These are phyloP conservation scores for Neoascia interrupta DNA, from an alignment of 2,888 invertebrate genomes.

Conservation along the genomic window DNA sequence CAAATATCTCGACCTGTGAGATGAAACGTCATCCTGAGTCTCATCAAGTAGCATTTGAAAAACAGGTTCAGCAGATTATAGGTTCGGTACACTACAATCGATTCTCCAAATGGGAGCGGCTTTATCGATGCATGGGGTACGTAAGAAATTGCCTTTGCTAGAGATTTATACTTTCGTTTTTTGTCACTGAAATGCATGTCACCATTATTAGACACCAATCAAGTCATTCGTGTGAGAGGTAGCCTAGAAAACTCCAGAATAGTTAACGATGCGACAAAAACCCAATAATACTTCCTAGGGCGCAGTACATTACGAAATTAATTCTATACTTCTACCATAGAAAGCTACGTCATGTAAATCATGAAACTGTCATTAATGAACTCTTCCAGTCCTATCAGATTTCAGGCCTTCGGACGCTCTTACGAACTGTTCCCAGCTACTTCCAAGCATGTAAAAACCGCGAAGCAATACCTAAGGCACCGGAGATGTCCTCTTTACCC, in stretches of 20 bases:
- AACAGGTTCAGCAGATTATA: not conserved
- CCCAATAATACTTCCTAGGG: no score
- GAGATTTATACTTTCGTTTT: not conserved
- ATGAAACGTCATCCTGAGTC: not conserved
- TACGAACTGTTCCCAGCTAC: constrained; percentile 39
- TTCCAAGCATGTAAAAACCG: constrained; percentile 44
- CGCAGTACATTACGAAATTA: constrained; percentile 38
- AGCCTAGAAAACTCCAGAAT: constrained; percentile 47
- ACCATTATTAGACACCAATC: constrained; percentile 49
- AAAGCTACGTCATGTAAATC: constrained; percentile 45
- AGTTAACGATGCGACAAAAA: no score
- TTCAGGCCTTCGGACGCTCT: constrained; percentile 39
- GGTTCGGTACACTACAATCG: not conserved
- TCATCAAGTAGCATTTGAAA: no score
- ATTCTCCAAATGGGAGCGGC: constrained; percentile 28
- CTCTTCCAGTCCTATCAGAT: constrained; percentile 36
- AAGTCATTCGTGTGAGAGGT: constrained; percentile 47
- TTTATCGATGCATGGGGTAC: constrained; percentile 9
- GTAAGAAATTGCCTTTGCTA: constrained; percentile 12
- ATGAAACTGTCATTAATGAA: constrained; percentile 59
- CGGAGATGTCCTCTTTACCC: constrained; percentile 62
- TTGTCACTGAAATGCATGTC: constrained; percentile 33
- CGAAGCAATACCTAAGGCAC: constrained; percentile 38
- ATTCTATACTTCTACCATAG: constrained; percentile 54
- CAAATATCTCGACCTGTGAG: not conserved